Evolutionary conservation across 1,140 invertebrate genomes (phyloP).

Genomic region (Bombus consobrinus): DNA sequence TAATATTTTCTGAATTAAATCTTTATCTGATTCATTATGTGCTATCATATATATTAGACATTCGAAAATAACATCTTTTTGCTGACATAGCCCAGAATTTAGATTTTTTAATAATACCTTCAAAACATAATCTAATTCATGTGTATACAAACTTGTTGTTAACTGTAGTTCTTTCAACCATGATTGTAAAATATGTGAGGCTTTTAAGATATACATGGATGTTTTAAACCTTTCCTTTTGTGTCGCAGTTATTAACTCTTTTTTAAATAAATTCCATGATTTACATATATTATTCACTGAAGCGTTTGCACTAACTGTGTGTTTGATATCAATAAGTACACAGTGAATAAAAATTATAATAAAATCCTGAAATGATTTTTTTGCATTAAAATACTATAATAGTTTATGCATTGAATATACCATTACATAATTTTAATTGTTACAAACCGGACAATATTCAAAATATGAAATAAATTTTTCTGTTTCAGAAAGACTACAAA

Average conservation of each 20-base stretch:
- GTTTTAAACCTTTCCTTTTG: slow-evolving; percentile 61
- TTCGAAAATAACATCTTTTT: slow-evolving; percentile 65
- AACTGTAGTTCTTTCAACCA: slow-evolving; percentile 65
- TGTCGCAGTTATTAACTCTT: slow-evolving; percentile 54
- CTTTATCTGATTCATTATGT: slow-evolving; percentile 67
- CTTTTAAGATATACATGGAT: slow-evolving; percentile 64
- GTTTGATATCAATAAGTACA: slow-evolving; percentile 71
- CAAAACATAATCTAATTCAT: slow-evolving; percentile 55
- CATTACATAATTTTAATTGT: not conserved
- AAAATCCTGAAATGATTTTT: slow-evolving; percentile 69
- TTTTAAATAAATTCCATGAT: slow-evolving; percentile 70
- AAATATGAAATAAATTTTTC: slow-evolving; percentile 69
- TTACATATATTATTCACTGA: slow-evolving; percentile 55
- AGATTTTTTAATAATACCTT: slow-evolving; percentile 57
- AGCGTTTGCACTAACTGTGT: not conserved
- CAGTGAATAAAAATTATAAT: slow-evolving; percentile 72
- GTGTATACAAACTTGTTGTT: slow-evolving; percentile 62
- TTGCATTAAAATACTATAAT: not conserved
- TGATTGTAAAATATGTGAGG: slow-evolving; percentile 66
- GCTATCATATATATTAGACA: slow-evolving; percentile 70
- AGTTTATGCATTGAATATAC: not conserved
- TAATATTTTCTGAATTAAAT: slow-evolving; percentile 71
- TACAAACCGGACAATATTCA: slow-evolving; percentile 68
- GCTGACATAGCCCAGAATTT: slow-evolving; percentile 24
- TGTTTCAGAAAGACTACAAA: slow-evolving; percentile 55